Percentiles rank a stretch among this genome's conserved stretches.
Conservation (phyloP, 2,888 invertebrate genomes). For the Callyntrura sp. region DNA sequence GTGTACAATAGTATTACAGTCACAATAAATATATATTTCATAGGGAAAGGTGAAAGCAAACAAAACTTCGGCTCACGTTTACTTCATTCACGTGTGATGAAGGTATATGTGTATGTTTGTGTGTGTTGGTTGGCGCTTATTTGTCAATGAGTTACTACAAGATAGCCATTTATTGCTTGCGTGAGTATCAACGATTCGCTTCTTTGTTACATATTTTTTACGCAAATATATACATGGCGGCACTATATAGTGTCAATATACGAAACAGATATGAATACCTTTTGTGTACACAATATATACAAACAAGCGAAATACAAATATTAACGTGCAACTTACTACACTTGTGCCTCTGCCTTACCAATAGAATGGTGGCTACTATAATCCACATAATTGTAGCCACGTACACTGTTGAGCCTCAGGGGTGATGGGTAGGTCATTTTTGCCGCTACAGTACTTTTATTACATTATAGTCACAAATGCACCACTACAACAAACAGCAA, state of each 20-base stretch:
- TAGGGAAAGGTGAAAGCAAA: slow-evolving; percentile 57
- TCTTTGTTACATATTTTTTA: slow-evolving; percentile 2
- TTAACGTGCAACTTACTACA: background rate
- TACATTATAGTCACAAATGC: slow-evolving; percentile 38
- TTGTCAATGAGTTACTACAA: background rate
- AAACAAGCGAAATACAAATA: background rate
- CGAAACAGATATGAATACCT: too few species aligned
- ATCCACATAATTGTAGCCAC: slow-evolving; percentile 77
- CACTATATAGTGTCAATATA: background rate
- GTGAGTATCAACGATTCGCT: slow-evolving; percentile 6
- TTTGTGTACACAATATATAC: too few species aligned
- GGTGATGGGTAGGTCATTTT: slow-evolving; percentile 71
- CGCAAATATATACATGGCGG: slow-evolving; percentile 20
- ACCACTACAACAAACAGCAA: slow-evolving; percentile 5
- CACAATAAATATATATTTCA: slow-evolving; percentile 57
- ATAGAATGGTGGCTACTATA: slow-evolving; percentile 72
- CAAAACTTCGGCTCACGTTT: slow-evolving; percentile 46
- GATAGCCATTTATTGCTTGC: slow-evolving; percentile 14
- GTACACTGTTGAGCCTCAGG: slow-evolving; percentile 65
- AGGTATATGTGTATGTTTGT: background rate
- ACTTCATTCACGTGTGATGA: slow-evolving; percentile 2
- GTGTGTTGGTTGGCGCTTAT: background rate
- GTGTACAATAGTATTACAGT: slow-evolving; percentile 11
- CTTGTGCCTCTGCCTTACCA: slow-evolving; percentile 64
- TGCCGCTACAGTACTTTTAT: slow-evolving; percentile 49